Conservation (phyloP, 2,797 vertebrate species). For the Eupleurogrammus muticus region DNA sequence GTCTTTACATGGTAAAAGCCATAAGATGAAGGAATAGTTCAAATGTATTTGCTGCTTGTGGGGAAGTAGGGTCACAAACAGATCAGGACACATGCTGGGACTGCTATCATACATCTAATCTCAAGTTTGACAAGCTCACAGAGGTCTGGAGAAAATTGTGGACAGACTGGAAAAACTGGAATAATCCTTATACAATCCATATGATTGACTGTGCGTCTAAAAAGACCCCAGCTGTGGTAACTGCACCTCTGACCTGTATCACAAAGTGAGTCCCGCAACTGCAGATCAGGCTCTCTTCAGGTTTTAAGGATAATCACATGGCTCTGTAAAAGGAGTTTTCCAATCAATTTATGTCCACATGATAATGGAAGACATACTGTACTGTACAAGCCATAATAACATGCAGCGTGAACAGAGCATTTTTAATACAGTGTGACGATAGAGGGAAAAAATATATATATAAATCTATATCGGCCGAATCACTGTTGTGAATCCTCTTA, state of each 20-base stretch:
- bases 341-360: not conserved
- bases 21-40: constrained; percentile 2
- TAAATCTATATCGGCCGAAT: not conserved
- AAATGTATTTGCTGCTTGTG: not conserved
- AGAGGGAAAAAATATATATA: not conserved
- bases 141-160: constrained; percentile 4
- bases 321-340: not conserved
- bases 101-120: not conserved
- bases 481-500: not conserved
- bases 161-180: not conserved
- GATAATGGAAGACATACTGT: not conserved
- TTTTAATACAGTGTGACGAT: not conserved
- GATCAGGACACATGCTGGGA: not conserved
- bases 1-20: constrained; percentile 25
- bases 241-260: not conserved
- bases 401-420: not conserved
- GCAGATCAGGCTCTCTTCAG: not conserved
- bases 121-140: constrained; percentile 20
- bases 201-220: not conserved
- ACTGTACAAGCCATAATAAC: not conserved
- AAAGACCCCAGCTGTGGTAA: not conserved
- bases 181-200: not conserved
- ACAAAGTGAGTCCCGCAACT: constrained; percentile 15
- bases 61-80: not conserved
- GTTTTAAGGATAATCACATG: not conserved